Evolutionary conservation across 2,888 invertebrate genomes (phyloP).

Genomic region (Periphyllus acericola): DNA sequence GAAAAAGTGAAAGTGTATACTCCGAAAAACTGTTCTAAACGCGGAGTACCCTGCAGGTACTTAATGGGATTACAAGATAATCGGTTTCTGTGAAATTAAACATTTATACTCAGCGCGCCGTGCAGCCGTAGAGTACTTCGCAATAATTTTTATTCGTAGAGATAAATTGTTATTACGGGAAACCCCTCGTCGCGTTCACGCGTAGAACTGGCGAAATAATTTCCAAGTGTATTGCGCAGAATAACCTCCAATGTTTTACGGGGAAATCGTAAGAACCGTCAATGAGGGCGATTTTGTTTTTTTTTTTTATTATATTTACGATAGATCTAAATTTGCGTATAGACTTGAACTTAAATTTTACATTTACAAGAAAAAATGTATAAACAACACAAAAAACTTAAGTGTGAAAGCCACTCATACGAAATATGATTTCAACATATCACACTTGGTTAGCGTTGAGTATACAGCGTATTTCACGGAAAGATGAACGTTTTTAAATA

Average conservation of each 20-base stretch:
- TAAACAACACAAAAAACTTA: too few species aligned
- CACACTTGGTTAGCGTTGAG: neutral
- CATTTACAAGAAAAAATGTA: too few species aligned
- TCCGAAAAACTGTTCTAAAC: neutral
- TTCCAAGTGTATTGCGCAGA: too few species aligned
- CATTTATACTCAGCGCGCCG: neutral
- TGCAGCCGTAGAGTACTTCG: neutral
- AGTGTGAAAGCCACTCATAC: too few species aligned
- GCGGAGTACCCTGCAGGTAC: neutral
- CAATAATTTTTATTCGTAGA: slow-evolving; percentile 10
- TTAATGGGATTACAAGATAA: slow-evolving; percentile 29
- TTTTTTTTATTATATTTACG: too few species aligned
- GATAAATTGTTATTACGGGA: slow-evolving; percentile 1
- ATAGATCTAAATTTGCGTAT: too few species aligned
- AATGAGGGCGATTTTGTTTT: too few species aligned
- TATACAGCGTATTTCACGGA: neutral
- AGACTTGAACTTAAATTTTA: too few species aligned
- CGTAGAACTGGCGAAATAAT: too few species aligned
- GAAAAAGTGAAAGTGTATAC: neutral
- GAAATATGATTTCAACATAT: neutral
- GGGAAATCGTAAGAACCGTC: too few species aligned
- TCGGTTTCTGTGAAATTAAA: slow-evolving; percentile 34
- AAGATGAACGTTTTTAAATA: neutral
- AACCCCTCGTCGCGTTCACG: too few species aligned
- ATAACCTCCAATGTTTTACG: too few species aligned